These are phyloP conservation scores for Scolopax mira DNA, from an alignment of 2,113 vertebrate species.

Conservation along the genomic window DNA sequence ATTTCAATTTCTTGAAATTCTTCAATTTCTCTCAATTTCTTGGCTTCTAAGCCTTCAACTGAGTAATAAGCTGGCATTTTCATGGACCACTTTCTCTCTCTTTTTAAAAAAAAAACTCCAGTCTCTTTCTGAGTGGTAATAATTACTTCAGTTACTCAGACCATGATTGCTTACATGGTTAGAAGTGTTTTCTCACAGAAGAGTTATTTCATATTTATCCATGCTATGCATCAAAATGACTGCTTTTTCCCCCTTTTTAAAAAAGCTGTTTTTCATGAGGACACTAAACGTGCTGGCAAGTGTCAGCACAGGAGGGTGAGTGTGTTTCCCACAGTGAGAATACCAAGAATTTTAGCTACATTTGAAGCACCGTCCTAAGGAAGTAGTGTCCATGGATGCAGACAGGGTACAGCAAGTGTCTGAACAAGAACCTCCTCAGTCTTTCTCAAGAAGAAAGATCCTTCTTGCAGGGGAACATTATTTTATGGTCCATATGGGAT, in stretches of 20 bases:
- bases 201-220: not conserved
- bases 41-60: not conserved
- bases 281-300: not conserved
- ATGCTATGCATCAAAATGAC: not conserved
- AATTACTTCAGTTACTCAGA: not conserved
- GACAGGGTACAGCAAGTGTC: not conserved
- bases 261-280: not conserved
- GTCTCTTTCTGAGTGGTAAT: not conserved
- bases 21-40: too few relatives aligned
- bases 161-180: not conserved
- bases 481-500: not conserved
- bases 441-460: not conserved
- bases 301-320: not conserved
- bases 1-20: too few relatives aligned
- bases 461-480: not conserved
- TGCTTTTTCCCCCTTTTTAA: not conserved
- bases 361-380: not conserved
- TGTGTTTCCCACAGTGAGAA: not conserved
- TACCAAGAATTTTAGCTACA: not conserved
- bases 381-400: not conserved
- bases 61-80: not conserved
- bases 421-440: not conserved
- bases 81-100: not conserved
- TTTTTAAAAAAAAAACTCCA: not conserved
- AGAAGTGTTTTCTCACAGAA: not conserved